A percentile compares a stretch with the other conserved stretches of the same genome.
Conservation (phyloP, 2,113 vertebrate genomes). For the Erythrocebus patas region DNA sequence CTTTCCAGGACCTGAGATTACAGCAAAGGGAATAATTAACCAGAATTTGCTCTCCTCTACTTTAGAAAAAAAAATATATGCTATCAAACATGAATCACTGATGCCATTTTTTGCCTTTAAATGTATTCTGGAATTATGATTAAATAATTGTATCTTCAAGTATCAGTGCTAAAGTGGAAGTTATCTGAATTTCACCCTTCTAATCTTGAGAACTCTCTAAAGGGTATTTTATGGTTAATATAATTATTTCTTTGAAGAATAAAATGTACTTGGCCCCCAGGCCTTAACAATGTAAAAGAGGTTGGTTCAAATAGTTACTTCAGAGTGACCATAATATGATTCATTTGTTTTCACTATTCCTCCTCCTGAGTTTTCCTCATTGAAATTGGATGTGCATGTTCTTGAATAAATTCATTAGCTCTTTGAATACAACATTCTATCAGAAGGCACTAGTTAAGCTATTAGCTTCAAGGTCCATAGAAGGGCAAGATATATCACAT, state of each 20-base stretch:
- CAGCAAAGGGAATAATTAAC: not conserved
- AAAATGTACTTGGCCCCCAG: not conserved
- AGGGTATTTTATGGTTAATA: not conserved
- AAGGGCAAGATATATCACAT: not conserved
- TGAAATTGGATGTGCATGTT: not conserved
- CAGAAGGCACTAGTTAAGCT: not conserved
- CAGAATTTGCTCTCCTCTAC: not conserved
- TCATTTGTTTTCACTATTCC: not conserved
- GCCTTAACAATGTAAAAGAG: not conserved
- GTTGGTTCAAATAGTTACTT: not conserved
- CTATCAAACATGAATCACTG: not conserved
- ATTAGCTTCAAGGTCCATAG: not conserved
- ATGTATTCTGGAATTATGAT: not conserved
- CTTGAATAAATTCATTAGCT: not conserved
- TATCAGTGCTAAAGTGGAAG: not conserved
- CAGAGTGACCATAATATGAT: not conserved
- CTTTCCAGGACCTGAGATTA: not conserved
- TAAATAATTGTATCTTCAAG: not conserved
- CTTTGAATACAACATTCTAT: not conserved
- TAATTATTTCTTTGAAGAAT: constrained; percentile 23
- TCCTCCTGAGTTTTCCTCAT: not conserved
- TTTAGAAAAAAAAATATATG: not conserved
- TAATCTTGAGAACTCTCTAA: not conserved
- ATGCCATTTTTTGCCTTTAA: not conserved
- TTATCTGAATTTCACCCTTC: not conserved